phyloP scores from a whole-genome alignment of 1,140 invertebrate species.

The Brachionus manjavacas region DNA sequence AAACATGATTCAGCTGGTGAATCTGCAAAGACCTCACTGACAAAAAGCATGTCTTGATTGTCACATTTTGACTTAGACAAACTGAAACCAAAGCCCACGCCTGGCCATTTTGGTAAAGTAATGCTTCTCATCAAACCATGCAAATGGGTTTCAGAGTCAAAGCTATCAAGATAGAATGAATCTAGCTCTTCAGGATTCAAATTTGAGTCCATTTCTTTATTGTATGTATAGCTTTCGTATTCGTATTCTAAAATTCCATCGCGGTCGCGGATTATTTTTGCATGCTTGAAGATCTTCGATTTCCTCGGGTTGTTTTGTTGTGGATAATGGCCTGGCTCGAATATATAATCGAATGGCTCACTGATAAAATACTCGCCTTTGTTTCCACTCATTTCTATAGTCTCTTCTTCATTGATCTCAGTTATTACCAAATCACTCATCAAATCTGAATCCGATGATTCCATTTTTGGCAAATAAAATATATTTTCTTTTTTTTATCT shows the following conservation, averaged over 20 bases:
- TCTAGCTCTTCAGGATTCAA: neutral
- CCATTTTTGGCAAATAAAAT: neutral
- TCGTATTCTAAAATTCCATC: conserved; percentile 32
- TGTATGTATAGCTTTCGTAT: conserved; percentile 3
- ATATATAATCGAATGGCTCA: conserved; percentile 40
- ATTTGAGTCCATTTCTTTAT: neutral
- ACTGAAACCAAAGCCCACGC: conserved; percentile 27
- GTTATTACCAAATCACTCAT: neutral
- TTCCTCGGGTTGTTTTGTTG: neutral
- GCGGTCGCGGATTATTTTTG: neutral
- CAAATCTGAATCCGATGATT: neutral
- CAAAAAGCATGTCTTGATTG: conserved; percentile 2
- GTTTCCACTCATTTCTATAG: neutral
- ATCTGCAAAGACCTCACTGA: neutral
- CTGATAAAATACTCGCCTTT: conserved; percentile 23
- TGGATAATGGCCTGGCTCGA: conserved; percentile 34
- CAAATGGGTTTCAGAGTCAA: conserved; percentile 33
- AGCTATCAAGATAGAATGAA: neutral
- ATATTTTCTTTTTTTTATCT: neutral
- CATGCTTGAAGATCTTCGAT: conserved; percentile 12
- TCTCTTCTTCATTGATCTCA: conserved; percentile 1
- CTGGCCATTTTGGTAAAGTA: conserved; percentile 10
- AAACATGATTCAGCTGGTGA: conserved; percentile 18
- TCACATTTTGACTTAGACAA: neutral
- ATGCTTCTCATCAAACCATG: conserved; percentile 22